Evolutionary conservation across 1,140 invertebrate genomes (phyloP).

Genomic region (Rhizoglyphus robini): DNA sequence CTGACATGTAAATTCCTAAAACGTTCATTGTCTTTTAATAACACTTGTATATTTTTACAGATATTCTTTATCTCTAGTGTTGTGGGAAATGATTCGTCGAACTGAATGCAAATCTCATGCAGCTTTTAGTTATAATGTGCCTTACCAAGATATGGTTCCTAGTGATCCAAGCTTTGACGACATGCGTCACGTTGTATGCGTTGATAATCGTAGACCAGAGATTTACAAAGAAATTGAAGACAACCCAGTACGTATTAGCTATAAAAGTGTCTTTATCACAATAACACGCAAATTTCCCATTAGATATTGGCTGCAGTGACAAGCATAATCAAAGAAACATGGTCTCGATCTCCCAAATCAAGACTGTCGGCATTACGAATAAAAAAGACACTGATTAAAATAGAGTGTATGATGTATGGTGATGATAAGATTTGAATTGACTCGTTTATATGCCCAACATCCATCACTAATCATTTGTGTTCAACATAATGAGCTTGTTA

Average conservation of each 20-base stretch:
- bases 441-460: no score
- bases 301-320: slow-evolving; percentile 52
- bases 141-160: slow-evolving; percentile 81
- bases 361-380: slow-evolving; percentile 78
- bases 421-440: no score
- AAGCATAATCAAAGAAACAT: slow-evolving; percentile 92
- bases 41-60: slow-evolving; percentile 50
- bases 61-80: slow-evolving; percentile 80
- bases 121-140: slow-evolving; percentile 73
- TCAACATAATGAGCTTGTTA: no score
- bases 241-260: background rate
- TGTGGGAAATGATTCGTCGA: slow-evolving; percentile 83
- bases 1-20: slow-evolving; percentile 90
- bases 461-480: no score
- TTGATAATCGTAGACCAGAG: slow-evolving; percentile 62
- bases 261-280: background rate
- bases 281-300: no score
- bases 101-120: background rate
- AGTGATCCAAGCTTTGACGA: slow-evolving; percentile 85
- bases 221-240: slow-evolving; percentile 47
- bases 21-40: slow-evolving; percentile 55
- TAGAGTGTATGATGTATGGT: no score
- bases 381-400: slow-evolving; percentile 48
- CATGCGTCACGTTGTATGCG: slow-evolving; percentile 77
- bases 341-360: slow-evolving; percentile 84